Evolutionary conservation across 2,888 invertebrate species (phyloP).

Genomic region (Rotaria magnacalcarata): DNA sequence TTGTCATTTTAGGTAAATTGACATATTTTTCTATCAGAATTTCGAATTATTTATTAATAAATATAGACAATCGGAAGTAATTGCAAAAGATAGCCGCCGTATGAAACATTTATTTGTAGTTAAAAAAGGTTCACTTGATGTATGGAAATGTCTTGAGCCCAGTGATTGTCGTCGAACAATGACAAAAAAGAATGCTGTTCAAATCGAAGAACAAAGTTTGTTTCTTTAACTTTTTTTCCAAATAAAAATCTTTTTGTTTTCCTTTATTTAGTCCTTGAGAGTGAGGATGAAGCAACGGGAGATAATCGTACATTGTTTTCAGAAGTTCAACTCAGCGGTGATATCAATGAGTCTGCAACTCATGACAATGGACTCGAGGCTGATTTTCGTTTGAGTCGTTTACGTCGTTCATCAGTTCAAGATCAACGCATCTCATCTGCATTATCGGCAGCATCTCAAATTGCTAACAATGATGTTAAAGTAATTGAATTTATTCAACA

Average conservation of each 20-base stretch:
- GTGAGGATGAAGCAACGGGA: not conserved
- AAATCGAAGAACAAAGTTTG: not conserved
- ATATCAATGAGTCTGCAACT: not conserved
- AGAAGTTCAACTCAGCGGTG: not conserved
- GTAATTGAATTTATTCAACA: not conserved
- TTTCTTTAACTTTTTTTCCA: not conserved
- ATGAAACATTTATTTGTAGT: conserved; percentile 16
- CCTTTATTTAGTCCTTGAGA: not conserved
- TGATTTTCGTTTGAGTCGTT: not conserved
- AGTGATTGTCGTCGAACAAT: not conserved
- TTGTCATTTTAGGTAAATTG: not conserved
- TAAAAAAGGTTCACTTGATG: conserved; percentile 20
- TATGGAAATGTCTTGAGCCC: conserved; percentile 28
- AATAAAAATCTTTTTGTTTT: not conserved
- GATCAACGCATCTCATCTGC: not conserved
- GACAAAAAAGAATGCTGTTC: not conserved
- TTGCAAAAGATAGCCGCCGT: conserved; percentile 14
- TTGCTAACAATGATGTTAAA: not conserved
- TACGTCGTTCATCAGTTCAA: not conserved
- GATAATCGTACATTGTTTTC: conserved; percentile 15
- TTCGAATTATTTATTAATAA: not conserved
- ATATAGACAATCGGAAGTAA: not conserved
- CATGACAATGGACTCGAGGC: not conserved
- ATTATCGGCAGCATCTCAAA: not conserved
- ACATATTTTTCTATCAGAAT: no score